A percentile compares a stretch with the other conserved stretches of the same genome.
These are phyloP conservation scores for Scolanthus callimorphus DNA, from an alignment of 92 coral and sea anemone species.

Conservation along the genomic window DNA sequence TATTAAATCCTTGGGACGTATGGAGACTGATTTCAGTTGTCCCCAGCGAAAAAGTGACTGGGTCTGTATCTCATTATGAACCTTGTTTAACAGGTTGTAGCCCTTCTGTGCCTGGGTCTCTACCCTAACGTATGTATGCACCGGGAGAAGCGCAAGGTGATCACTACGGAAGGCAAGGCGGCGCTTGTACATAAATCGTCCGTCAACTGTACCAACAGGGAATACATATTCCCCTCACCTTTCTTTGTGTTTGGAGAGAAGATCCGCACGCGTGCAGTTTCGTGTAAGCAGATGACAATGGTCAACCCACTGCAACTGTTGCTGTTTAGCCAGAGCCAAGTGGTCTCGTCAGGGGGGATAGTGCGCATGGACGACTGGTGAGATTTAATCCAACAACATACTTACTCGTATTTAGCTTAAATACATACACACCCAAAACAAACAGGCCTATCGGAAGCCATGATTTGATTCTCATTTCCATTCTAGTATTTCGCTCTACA, in stretches of 20 bases:
- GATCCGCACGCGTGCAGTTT: constrained; percentile 99
- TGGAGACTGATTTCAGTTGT: too few species aligned
- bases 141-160: constrained; percentile 92
- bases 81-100: constrained; percentile 93
- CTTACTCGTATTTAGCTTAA: too few species aligned
- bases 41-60: too few species aligned
- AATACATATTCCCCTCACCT: constrained; percentile 95
- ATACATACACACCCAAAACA: too few species aligned
- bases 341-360: constrained; percentile 67
- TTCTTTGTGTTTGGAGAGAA: constrained; percentile 98
- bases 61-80: too few species aligned
- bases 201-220: constrained; percentile 92
- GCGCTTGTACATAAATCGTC: constrained; percentile 98
- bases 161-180: constrained; percentile 97
- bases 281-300: constrained; percentile 99
- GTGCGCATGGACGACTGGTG: constrained; percentile 92
- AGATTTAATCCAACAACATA: too few species aligned
- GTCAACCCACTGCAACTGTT: constrained; percentile 90
- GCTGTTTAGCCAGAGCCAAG: constrained; percentile 86
- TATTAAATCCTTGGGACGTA: too few species aligned
- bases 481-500: too few species aligned
- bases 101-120: constrained; percentile 87
- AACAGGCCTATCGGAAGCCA: too few species aligned
- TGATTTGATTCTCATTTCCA: too few species aligned
- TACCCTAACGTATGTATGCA: constrained; percentile 97